Conservation (phyloP, 1,140 invertebrate species). For the Solenopsis fugax region DNA sequence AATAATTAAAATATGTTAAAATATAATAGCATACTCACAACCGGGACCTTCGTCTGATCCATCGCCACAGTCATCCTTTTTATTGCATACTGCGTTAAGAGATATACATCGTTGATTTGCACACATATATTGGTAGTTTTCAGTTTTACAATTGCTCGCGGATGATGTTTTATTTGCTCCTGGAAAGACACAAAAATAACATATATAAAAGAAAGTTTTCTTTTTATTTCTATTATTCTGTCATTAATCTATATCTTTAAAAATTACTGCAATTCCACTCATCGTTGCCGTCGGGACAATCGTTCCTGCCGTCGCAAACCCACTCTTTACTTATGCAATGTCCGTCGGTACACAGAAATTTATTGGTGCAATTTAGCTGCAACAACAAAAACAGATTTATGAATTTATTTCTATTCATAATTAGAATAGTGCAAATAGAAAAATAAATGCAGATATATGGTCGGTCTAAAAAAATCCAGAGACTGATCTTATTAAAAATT, state of each 20-base stretch:
- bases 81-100: slow-evolving; percentile 90
- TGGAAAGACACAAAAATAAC: slow-evolving; percentile 28
- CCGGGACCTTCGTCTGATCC: slow-evolving; percentile 90
- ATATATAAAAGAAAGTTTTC: slow-evolving; percentile 69
- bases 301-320: slow-evolving; percentile 89
- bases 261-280: slow-evolving; percentile 89
- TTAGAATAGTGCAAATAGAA: neutral
- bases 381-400: slow-evolving; percentile 18
- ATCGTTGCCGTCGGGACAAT: slow-evolving; percentile 90
- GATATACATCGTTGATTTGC: slow-evolving; percentile 89
- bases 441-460: neutral
- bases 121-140: slow-evolving; percentile 87
- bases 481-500: no score
- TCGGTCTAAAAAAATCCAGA: neutral
- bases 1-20: slow-evolving; percentile 1
- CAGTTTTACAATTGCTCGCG: slow-evolving; percentile 83
- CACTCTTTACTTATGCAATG: slow-evolving; percentile 89
- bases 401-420: neutral
- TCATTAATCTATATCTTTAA: neutral
- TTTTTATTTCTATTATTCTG: slow-evolving; percentile 26
- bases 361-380: slow-evolving; percentile 74
- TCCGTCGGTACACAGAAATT: slow-evolving; percentile 88
- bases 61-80: slow-evolving; percentile 92
- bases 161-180: slow-evolving; percentile 63
- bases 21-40: slow-evolving; percentile 84